Base-by-base conservation (phyloP, 1,140 invertebrate genomes). In the Sitobion miscanthi region DNA sequence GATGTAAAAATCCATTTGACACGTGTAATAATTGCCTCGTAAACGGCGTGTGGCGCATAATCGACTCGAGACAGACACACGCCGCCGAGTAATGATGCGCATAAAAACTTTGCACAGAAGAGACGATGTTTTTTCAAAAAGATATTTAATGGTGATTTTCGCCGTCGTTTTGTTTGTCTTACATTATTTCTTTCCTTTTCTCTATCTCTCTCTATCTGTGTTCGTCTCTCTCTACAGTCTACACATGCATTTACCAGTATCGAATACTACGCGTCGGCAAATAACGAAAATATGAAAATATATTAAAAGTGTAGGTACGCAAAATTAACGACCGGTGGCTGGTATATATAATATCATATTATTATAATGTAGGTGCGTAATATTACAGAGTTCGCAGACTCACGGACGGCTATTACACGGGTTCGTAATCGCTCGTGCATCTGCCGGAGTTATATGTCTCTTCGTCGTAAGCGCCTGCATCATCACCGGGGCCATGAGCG, bases 361-460 rank as follows among this genome's bases (percentile, higher is more conserved):
- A 82, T 82, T 38, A 82, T 82, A 38, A 20, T 83, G n/a, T 38
- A 85, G 83, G 38, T 25, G 83, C 83, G 42, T 88, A 9, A 86
- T 86, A 47, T 52, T 77, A 49, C n/a, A 7, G 45, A 30, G 85
- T 86, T 86, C 45, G 45, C 49, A 89, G 20, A 89, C 90, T 38
- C 25, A 14, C n/a, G 47, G 45, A 25, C 5, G 42, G 30, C 77
- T 52, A 92, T 92, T 92, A 92, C 77, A 52, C 42, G 90, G 90
- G 77, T 49, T 11, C 54, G 62, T 92, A 92, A 92, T 92, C 82
- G 91, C 49, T 86, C 38, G 91, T 86, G 35, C 91, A 85, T 86
- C 91, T 86, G 82, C 82, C 52, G 47, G 42, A 86, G 47, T 86
- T 86, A 42, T 38, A 42, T 47, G 11, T 86, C 25, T 42, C 83